Conservation (phyloP, 2,888 invertebrate genomes). For the Petrolisthes manimaculis region DNA sequence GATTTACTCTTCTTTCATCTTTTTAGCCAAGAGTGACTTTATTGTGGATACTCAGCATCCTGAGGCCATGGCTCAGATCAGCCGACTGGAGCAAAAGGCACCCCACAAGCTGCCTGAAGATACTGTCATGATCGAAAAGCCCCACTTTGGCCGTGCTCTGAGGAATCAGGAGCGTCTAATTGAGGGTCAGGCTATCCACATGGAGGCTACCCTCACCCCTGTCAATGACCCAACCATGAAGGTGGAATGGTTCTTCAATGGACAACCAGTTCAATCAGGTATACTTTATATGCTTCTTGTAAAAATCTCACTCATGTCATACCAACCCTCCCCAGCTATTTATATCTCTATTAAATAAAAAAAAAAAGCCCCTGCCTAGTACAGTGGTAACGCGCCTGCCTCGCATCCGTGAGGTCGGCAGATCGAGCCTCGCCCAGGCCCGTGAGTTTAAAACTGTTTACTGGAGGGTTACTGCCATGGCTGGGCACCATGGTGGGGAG, state of each 20-base stretch:
- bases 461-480: no score
- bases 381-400: no score
- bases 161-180: conserved; percentile 83
- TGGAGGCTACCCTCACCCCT: conserved; percentile 95
- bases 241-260: conserved; percentile 98
- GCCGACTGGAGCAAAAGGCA: conserved; percentile 68
- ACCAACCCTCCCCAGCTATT: neutral
- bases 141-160: conserved; percentile 89
- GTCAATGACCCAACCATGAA: conserved; percentile 98
- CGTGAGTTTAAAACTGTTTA: no score
- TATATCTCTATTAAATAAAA: neutral
- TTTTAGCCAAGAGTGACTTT: conserved; percentile 65
- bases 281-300: neutral
- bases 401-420: no score
- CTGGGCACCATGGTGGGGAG: no score
- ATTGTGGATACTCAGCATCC: conserved; percentile 65
- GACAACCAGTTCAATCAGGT: conserved; percentile 88
- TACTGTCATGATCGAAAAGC: conserved; percentile 86
- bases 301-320: neutral
- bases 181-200: conserved; percentile 89
- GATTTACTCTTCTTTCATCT: neutral
- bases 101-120: conserved; percentile 68
- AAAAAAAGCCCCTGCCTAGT: no score
- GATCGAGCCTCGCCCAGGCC: no score
- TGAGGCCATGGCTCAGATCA: conserved; percentile 73